Conservation (phyloP, 2,888 invertebrate species). For the Tetranychus truncatus region DNA sequence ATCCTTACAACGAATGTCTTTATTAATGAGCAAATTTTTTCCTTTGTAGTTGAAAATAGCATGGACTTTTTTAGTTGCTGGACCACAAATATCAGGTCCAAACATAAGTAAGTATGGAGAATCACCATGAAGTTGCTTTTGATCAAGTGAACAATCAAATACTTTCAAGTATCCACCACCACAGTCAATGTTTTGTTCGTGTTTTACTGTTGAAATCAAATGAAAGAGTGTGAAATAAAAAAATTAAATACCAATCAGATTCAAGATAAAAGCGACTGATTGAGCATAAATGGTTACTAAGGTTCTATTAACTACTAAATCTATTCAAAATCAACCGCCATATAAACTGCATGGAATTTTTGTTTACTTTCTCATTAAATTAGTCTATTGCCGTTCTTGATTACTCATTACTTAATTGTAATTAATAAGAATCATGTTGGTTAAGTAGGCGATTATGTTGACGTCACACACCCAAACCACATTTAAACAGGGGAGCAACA, state of each 20-base stretch:
- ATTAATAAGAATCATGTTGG: neutral
- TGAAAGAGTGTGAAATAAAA: neutral
- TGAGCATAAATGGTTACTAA: too few relatives aligned
- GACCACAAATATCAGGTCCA: slow-evolving; percentile 54
- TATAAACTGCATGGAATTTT: too few relatives aligned
- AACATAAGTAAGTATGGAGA: slow-evolving; percentile 94
- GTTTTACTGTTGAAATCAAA: slow-evolving; percentile 50
- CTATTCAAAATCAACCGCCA: too few relatives aligned
- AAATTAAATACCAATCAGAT: neutral
- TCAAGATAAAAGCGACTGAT: too few relatives aligned
- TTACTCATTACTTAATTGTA: too few relatives aligned
- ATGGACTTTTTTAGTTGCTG: slow-evolving; percentile 96
- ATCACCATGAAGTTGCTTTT: slow-evolving; percentile 91
- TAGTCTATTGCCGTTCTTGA: too few relatives aligned
- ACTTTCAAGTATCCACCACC: slow-evolving; percentile 80
- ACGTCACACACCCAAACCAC: slow-evolving; percentile 1
- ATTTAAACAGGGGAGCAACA: neutral
- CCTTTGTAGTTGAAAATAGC: slow-evolving; percentile 98
- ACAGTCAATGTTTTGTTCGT: slow-evolving; percentile 97
- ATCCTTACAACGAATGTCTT: slow-evolving; percentile 96
- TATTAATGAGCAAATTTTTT: slow-evolving; percentile 89
- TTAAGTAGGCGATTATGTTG: neutral
- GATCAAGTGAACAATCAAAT: slow-evolving; percentile 70
- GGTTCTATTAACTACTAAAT: too few relatives aligned
- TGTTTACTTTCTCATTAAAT: too few relatives aligned